Percentiles rank a stretch among this genome's conserved stretches.
Evolutionary conservation across 2,888 invertebrate species (phyloP).

Genomic region (Eudasyphora cyanicolor): DNA sequence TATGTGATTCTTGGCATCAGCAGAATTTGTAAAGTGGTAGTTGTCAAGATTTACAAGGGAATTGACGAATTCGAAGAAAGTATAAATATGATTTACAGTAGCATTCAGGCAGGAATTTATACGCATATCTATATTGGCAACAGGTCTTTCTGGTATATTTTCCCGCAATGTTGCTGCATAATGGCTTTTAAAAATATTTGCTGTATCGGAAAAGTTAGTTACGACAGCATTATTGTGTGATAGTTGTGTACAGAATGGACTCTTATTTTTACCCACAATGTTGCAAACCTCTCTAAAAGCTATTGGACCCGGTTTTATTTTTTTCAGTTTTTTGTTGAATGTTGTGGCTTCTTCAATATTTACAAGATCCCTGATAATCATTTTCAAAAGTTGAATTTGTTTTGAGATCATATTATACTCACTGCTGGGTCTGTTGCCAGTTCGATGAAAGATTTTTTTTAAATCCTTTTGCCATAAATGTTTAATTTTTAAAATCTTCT

Average conservation of each 20-base stretch:
- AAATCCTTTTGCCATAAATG: too few species aligned
- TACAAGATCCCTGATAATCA: too few species aligned
- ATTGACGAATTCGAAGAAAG: too few species aligned
- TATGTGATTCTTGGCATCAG: not conserved
- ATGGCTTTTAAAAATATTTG: not conserved
- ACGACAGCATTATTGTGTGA: not conserved
- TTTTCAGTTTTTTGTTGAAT: not conserved
- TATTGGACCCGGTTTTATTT: constrained; percentile 10
- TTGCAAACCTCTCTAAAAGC: too few species aligned
- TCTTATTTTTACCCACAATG: constrained; percentile 8
- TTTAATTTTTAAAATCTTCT: too few species aligned
- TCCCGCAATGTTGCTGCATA: not conserved
- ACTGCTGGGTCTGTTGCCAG: too few species aligned
- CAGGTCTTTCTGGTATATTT: not conserved
- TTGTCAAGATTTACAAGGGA: too few species aligned
- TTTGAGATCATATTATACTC: constrained; percentile 2
- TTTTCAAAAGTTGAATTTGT: constrained; percentile 26
- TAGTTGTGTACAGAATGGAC: constrained; percentile 11
- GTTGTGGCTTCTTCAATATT: not conserved
- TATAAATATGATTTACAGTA: not conserved
- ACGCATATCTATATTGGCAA: not conserved
- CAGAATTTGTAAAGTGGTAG: not conserved
- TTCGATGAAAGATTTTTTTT: too few species aligned
- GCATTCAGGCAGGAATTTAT: not conserved
- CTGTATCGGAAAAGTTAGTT: not conserved